A percentile compares a stretch with the other conserved stretches of the same genome.
phyloP scores from a whole-genome alignment of 1,140 invertebrate species.

The Phymorhynchus buccinoides region DNA sequence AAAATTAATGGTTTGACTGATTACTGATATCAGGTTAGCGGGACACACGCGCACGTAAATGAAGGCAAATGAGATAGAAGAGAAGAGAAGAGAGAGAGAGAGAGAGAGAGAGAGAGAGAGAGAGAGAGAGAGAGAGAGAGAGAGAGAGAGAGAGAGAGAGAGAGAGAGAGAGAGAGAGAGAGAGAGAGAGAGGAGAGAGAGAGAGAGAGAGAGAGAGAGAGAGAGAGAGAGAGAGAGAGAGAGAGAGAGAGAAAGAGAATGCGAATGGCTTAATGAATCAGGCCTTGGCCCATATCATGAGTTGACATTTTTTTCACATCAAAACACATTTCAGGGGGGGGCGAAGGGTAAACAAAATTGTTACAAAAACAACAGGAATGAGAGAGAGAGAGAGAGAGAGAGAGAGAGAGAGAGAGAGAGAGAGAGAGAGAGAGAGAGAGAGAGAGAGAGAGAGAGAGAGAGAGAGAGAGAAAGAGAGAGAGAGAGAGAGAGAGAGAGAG shows the following conservation, averaged over 20 bases:
- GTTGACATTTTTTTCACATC: no score
- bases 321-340: no score
- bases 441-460: background rate
- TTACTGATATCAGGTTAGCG: no score
- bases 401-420: no score
- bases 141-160: background rate
- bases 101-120: background rate
- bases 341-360: no score
- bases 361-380: background rate
- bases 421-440: background rate
- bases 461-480: no score
- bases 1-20: no score
- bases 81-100: no score
- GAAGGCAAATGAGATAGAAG: no score
- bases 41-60: no score
- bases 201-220: background rate
- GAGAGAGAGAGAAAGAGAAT: background rate
- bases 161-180: background rate
- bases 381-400: no score
- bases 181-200: background rate
- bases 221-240: background rate
- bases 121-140: background rate
- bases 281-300: background rate
- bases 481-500: no score
- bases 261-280: background rate